A percentile compares a stretch with the other conserved stretches of the same genome.
These are phyloP conservation scores for Sebastes kiyomatsui DNA, from an alignment of 2,797 vertebrate species.

Conservation along the genomic window DNA sequence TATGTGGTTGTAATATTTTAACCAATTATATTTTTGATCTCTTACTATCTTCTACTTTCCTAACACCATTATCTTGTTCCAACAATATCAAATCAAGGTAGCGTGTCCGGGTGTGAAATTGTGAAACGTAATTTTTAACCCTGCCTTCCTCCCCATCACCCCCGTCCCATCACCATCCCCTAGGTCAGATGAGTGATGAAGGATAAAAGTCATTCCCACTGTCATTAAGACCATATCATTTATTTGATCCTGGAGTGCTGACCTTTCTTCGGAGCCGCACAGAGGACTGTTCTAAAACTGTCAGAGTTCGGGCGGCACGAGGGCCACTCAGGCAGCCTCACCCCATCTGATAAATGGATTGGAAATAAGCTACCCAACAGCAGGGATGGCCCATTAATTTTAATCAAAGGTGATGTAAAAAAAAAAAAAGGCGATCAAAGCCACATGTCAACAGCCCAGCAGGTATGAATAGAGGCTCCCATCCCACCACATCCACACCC, in stretches of 20 bases:
- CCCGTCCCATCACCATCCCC: constrained; percentile 57
- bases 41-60: neutral
- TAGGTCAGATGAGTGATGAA: constrained; percentile 80
- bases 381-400: constrained; percentile 97
- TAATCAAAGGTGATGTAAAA: constrained; percentile 95
- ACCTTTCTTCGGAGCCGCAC: constrained; percentile 84
- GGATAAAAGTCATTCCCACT: constrained; percentile 79
- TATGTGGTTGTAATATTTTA: neutral
- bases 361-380: constrained; percentile 93
- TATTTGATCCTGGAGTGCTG: constrained; percentile 86
- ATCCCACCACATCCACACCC: constrained; percentile 53
- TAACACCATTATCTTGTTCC: constrained; percentile 27
- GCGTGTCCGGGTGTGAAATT: constrained; percentile 75
- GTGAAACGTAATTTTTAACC: constrained; percentile 40
- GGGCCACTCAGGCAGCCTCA: constrained; percentile 85
- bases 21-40: neutral
- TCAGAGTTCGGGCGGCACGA: constrained; percentile 81
- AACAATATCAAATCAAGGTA: constrained; percentile 59
- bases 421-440: constrained; percentile 84
- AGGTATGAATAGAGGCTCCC: constrained; percentile 84
- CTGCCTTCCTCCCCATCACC: constrained; percentile 27
- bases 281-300: constrained; percentile 88
- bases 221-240: constrained; percentile 87
- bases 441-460: constrained; percentile 92
- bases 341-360: constrained; percentile 94